Percentiles rank a stretch among this genome's conserved stretches.
Evolutionary conservation across 1,140 invertebrate species (phyloP).

Genomic region (Dendrolimus punctatus): DNA sequence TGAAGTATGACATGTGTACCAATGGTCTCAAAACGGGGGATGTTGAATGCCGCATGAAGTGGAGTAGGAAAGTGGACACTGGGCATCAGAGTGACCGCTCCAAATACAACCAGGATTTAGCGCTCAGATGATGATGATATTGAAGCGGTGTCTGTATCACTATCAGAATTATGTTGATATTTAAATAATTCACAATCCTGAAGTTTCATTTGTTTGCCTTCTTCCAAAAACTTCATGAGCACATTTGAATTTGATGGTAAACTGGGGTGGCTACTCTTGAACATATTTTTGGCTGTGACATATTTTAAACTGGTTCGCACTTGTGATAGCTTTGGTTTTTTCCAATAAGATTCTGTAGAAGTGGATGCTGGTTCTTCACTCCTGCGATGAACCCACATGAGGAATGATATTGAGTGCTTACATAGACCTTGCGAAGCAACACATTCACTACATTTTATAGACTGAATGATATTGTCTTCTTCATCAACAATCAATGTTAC

Average conservation of each 20-base stretch:
- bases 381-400: conserved; percentile 49
- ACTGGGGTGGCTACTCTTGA: conserved; percentile 3
- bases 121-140: too few relatives aligned
- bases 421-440: too few relatives aligned
- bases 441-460: conserved; percentile 5
- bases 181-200: conserved; percentile 12
- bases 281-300: conserved; percentile 11
- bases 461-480: conserved; percentile 12
- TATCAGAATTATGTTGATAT: not conserved
- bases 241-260: conserved; percentile 7
- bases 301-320: conserved; percentile 20
- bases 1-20: too few relatives aligned
- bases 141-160: too few relatives aligned
- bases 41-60: too few relatives aligned
- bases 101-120: too few relatives aligned
- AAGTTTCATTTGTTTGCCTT: conserved; percentile 21
- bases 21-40: too few relatives aligned
- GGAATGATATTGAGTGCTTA: not conserved
- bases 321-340: conserved; percentile 22
- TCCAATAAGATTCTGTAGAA: conserved; percentile 41
- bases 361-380: conserved; percentile 53
- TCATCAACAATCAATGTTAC: conserved; percentile 16
- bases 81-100: too few relatives aligned
- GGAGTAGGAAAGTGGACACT: too few relatives aligned
- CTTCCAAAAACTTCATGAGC: conserved; percentile 15